Conservation (phyloP, 2,888 invertebrate genomes). For the Rhingia rostrata region DNA sequence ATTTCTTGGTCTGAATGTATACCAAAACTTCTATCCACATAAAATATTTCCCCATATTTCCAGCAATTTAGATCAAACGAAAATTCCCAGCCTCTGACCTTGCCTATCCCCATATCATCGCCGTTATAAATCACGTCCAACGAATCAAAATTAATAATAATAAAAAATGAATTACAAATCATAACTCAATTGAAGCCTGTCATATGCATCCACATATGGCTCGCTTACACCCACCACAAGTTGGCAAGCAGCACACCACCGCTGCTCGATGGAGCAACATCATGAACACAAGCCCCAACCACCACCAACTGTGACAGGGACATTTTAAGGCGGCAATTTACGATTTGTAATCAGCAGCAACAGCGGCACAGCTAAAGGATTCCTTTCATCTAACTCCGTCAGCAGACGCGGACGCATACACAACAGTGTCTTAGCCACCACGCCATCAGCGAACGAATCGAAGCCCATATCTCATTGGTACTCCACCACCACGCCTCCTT, state of each 20-base stretch:
- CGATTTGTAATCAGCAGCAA: conserved; percentile 79
- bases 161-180: conserved; percentile 57
- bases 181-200: conserved; percentile 63
- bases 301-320: conserved; percentile 77
- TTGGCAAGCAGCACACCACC: not conserved
- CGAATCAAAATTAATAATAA: conserved; percentile 28
- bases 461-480: conserved; percentile 69
- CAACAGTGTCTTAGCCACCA: conserved; percentile 69
- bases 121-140: no score
- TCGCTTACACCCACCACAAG: conserved; percentile 27
- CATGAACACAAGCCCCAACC: not conserved
- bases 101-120: no score
- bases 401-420: conserved; percentile 58
- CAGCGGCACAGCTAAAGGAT: conserved; percentile 61
- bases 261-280: not conserved
- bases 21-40: no score
- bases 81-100: no score
- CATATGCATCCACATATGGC: conserved; percentile 38
- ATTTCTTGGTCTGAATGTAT: no score
- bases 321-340: conserved; percentile 83
- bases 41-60: no score
- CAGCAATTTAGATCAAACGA: no score
- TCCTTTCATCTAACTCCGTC: conserved; percentile 72
- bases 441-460: conserved; percentile 66
- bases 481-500: conserved; percentile 67